Conservation (phyloP, 2,888 invertebrate genomes). For the Pachliopta kotzebuea region DNA sequence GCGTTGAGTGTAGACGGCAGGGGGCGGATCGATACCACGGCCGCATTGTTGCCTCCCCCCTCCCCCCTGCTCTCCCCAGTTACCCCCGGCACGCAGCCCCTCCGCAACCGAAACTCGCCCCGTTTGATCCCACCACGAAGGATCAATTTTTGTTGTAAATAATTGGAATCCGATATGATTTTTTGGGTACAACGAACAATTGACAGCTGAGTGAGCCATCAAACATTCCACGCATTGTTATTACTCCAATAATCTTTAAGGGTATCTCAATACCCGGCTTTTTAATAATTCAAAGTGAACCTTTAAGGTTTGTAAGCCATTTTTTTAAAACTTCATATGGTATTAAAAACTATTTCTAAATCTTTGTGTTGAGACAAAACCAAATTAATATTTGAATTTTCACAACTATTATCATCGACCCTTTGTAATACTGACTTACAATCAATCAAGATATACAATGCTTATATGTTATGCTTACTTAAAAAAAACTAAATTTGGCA, state of each 20-base stretch:
- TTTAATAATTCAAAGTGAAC: too few relatives aligned
- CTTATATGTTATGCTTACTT: too few relatives aligned
- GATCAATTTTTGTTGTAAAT: constrained; percentile 75
- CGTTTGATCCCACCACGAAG: constrained; percentile 70
- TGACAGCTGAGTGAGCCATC: background rate
- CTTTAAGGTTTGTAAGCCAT: too few relatives aligned
- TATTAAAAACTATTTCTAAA: too few relatives aligned
- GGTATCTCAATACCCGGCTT: too few relatives aligned
- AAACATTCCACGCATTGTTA: constrained; percentile 1
- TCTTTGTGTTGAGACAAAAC: too few relatives aligned
- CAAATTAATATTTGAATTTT: too few relatives aligned
- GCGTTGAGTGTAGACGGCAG: constrained; percentile 28
- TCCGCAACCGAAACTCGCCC: constrained; percentile 67
- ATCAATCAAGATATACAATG: too few relatives aligned
- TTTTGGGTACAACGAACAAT: constrained; percentile 18
- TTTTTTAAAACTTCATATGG: too few relatives aligned
- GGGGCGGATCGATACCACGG: constrained; percentile 73
- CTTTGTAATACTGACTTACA: too few relatives aligned
- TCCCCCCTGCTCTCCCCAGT: constrained; percentile 27
- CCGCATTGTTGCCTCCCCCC: constrained; percentile 69
- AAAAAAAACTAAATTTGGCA: too few relatives aligned
- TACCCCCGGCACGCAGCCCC: constrained; percentile 42
- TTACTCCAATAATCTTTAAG: background rate
- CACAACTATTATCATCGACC: too few relatives aligned
- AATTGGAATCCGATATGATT: constrained; percentile 37